Conservation (phyloP, 2,888 invertebrate genomes). For the Charanyca ferruginea region DNA sequence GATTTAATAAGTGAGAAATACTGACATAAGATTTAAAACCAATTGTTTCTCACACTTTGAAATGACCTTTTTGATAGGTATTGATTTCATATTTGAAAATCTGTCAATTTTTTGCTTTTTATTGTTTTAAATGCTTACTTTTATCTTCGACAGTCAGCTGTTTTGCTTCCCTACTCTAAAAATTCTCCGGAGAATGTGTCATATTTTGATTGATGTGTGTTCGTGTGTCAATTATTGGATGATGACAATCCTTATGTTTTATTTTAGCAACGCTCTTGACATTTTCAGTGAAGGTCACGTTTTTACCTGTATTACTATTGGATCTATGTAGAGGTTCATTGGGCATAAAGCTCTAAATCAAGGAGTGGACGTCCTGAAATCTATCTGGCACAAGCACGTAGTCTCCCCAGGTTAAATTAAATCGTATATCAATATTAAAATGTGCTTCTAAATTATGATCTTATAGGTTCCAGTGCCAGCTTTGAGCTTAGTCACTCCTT, state of each 20-base stretch:
- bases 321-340: neutral
- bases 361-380: neutral
- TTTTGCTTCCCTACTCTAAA: too few relatives aligned
- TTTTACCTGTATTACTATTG: neutral
- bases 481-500: too few relatives aligned
- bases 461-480: too few relatives aligned
- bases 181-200: neutral
- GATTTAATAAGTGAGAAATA: neutral
- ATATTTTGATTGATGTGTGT: conserved; percentile 19
- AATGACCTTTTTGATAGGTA: too few relatives aligned
- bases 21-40: too few relatives aligned
- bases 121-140: too few relatives aligned
- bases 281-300: conserved; percentile 1
- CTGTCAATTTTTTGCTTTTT: too few relatives aligned
- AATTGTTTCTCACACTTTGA: too few relatives aligned
- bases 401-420: conserved; percentile 8
- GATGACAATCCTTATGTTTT: conserved; percentile 24
- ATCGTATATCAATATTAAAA: conserved; percentile 17
- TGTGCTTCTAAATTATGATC: neutral
- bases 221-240: conserved; percentile 3
- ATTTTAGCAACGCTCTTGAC: too few relatives aligned
- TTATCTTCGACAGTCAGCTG: too few relatives aligned
- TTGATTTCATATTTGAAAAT: too few relatives aligned
- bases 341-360: conserved; percentile 7
- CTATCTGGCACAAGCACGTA: neutral